Evolutionary conservation across 2,888 invertebrate genomes (phyloP), one percentile per base, ranked within the genome.

Genomic region (Epicampocera succincta): DNA sequence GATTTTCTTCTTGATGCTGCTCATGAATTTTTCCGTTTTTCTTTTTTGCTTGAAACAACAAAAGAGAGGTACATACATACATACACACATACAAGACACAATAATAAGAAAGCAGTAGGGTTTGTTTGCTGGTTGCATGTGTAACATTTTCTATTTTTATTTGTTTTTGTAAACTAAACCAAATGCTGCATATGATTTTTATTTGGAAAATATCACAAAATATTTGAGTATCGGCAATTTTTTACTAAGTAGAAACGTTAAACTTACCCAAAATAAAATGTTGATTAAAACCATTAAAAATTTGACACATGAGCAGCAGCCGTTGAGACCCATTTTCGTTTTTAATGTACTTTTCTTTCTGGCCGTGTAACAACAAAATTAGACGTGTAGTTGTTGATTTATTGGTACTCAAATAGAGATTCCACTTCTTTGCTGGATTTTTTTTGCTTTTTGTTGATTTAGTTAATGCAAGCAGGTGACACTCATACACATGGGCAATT

Each of bases 281-380:
- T 90, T 90, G 85, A 90, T 88, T 84, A 90, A 87, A 84, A 90
- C 89, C 89, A 90, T 89, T 83, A 90, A 86, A 85, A 90, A 90
- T 87, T 90, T 90, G 44, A 90, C 89, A 86, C 90, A 89, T 73
- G 89, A 88, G 87, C 90, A 90, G 86, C 90, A 90, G 80, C 90
- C 90, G 85, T 88, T 89, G 56, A 90, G 87, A 84, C 90, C 90
- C 90, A 90, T 90, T 85, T 89, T 87, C 29, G 21, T 50, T 68
- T 80, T n/a, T 46, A 56, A 17, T 56, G 9, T n/a, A n/a, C n/a
- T n/a, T n/a, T n/a, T n/a, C 15, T 46, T 19, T 56, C 38, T 25
- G 17, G 8, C 8, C 33, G 33, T 33, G 33, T 33, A 33, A 33
- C 33, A 33, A 48, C 6, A n/a, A 33, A 33, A 12, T 12, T 52